Base-by-base conservation (phyloP, 1,140 invertebrate genomes). In the Solenopsis invicta region DNA sequence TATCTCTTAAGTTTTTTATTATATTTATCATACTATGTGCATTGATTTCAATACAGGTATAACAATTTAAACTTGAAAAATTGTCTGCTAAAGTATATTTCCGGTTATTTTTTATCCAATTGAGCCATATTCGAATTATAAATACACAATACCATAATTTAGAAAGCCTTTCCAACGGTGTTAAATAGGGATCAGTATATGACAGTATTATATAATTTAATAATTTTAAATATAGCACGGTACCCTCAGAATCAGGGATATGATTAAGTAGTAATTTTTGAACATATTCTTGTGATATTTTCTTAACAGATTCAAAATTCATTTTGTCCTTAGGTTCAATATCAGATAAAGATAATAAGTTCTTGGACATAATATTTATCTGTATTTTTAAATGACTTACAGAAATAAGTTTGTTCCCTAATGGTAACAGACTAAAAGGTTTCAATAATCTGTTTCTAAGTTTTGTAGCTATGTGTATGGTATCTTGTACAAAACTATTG, bases 1-100 rank as follows among this genome's bases (percentile, higher is more conserved):
- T 29, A 61, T 29, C 24, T 29, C 59, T 61, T 61, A 61, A 61
- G 4, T 61, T 61, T 61, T 61, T 12, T 61, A 61, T 29, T 61
- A 61, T 29, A 61, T 61, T 61, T 61, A 56, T 12, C 24, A 61
- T 61, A 61, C 59, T 29, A 29, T 61, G 24, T 61, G 59, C 24
- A 61, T 61, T 61, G 21, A 61, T 61, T 61, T 61, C 24, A 61
- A 61, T 29, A 61, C 12, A 61, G n/a, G 12, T 12, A 61, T 61
- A 61, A 61, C 24, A 61, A 61, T 61, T 61, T 61, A 61, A 61
- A 61, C 1, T 61, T 61, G 29, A 61, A 61, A 61, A 61, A 24
- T 61, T 61, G 13, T 61, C 24, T 61, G 12, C 29, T 61, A 61
- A 61, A 61, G 24, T 61, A 61, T 61, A 29, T 10, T 29, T 61